These are phyloP conservation scores for Aphelocoma californica DNA, from an alignment of 2,797 vertebrate species.

Conservation along the genomic window DNA sequence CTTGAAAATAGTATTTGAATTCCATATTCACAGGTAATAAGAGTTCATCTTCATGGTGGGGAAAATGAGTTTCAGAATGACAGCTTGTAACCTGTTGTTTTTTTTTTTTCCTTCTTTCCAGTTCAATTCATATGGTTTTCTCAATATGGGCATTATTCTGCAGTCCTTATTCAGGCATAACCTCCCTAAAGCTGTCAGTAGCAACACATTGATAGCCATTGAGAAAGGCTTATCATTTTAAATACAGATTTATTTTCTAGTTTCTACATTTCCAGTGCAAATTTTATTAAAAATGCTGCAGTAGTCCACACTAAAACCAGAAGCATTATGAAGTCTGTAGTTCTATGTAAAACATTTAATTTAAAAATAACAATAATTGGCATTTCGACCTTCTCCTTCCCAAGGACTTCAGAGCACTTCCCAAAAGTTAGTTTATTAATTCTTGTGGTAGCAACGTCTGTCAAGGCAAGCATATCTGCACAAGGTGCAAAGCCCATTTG, in stretches of 20 bases:
- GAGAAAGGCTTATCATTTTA: background rate
- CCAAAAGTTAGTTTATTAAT: background rate
- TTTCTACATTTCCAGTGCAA: background rate
- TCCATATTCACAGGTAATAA: constrained; percentile 72
- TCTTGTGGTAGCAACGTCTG: background rate
- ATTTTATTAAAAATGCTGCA: background rate
- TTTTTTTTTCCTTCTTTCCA: background rate
- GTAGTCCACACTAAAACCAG: background rate
- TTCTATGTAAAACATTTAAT: background rate
- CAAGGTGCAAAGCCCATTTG: background rate
- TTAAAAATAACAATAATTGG: background rate
- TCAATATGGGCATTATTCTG: background rate
- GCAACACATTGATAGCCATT: background rate
- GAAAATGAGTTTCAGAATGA: constrained; percentile 71
- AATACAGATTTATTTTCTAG: background rate
- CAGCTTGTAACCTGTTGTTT: constrained; percentile 38
- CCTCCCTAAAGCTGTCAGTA: background rate
- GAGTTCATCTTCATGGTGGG: constrained; percentile 64
- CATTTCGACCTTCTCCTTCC: background rate
- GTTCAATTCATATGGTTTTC: constrained; percentile 2
- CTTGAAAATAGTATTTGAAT: constrained; percentile 76
- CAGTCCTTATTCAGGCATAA: background rate
- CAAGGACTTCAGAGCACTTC: background rate
- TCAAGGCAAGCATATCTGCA: background rate
- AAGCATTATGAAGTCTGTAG: background rate